These are phyloP conservation scores for Scortum barcoo DNA, from an alignment of 2,113 vertebrate genomes.

Conservation along the genomic window DNA sequence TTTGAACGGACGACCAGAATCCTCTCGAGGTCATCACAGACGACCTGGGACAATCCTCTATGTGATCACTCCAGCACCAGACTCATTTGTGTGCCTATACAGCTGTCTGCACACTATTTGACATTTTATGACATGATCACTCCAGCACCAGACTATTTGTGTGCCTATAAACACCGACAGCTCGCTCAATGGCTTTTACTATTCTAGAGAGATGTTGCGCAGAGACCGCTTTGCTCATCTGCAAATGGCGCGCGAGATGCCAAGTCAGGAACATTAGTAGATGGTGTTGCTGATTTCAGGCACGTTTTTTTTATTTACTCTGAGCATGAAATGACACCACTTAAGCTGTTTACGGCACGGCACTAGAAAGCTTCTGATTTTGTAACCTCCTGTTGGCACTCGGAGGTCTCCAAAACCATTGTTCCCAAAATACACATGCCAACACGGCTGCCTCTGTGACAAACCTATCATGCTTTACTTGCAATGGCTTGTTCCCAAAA, in stretches of 20 bases:
- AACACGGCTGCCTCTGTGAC: constrained; percentile 38
- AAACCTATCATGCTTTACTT: constrained; percentile 48
- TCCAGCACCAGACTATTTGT: constrained; percentile 53
- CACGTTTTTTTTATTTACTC: constrained; percentile 73
- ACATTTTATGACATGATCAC: constrained; percentile 42
- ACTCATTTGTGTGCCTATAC: constrained; percentile 61
- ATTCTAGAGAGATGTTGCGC: constrained; percentile 39
- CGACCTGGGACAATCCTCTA: constrained; percentile 36
- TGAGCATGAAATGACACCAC: constrained; percentile 70
- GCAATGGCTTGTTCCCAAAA: too few relatives aligned
- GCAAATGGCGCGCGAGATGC: constrained; percentile 62
- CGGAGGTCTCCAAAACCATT: constrained; percentile 62
- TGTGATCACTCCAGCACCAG: constrained; percentile 30
- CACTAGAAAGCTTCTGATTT: constrained; percentile 62
- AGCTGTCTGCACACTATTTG: too few relatives aligned
- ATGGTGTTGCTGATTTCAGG: constrained; percentile 66
- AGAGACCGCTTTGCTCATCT: constrained; percentile 65
- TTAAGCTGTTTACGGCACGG: constrained; percentile 71
- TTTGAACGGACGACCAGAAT: constrained; percentile 31
- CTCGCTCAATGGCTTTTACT: constrained; percentile 54
- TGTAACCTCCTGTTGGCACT: constrained; percentile 65
- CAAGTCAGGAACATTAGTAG: constrained; percentile 66
- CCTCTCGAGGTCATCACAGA: constrained; percentile 42
- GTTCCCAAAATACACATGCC: constrained; percentile 61
- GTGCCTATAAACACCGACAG: constrained; percentile 56